Evolutionary conservation across 1,140 invertebrate species (phyloP).

Genomic region (Sipha flava): DNA sequence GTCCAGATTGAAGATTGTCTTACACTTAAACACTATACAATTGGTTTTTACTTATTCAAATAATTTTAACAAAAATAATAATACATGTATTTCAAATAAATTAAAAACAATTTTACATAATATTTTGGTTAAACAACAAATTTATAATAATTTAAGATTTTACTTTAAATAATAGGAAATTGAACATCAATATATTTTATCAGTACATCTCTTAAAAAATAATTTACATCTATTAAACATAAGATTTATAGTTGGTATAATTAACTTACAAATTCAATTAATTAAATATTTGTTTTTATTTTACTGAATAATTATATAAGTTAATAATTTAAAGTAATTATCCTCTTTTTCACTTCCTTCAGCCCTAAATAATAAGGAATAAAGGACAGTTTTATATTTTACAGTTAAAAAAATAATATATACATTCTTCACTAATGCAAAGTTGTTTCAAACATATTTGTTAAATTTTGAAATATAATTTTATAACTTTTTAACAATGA

Average conservation of each 20-base stretch:
- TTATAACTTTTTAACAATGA: background rate
- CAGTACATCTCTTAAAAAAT: background rate
- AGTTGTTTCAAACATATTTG: no score
- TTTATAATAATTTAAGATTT: background rate
- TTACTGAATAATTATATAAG: background rate
- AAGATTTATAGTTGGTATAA: background rate
- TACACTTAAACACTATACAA: no score
- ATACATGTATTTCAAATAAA: background rate
- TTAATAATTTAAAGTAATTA: background rate
- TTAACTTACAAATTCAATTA: background rate
- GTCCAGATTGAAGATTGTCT: no score
- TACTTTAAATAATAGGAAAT: background rate
- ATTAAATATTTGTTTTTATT: background rate
- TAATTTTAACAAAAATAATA: background rate
- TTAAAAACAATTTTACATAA: background rate
- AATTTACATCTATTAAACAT: background rate
- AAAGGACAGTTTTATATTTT: background rate
- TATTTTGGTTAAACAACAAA: background rate
- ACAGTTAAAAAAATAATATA: background rate
- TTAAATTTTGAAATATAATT: background rate
- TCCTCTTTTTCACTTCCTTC: background rate
- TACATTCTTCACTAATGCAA: background rate
- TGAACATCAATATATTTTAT: background rate
- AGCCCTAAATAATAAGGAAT: background rate
- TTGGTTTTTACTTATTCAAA: background rate